Conservation (phyloP, 1,140 invertebrate species). For the Oedothorax gibbosus region DNA sequence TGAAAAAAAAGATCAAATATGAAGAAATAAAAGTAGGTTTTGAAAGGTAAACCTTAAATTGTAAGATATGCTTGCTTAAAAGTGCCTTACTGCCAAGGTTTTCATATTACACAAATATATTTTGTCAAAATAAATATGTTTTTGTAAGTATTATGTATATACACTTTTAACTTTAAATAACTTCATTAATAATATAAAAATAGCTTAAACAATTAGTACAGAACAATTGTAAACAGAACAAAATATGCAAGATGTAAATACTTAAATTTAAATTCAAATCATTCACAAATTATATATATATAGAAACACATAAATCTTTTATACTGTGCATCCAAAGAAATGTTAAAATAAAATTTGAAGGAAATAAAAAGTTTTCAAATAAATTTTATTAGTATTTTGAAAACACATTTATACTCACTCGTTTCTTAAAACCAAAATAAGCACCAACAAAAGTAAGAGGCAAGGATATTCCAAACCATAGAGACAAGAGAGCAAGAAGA, state of each 20-base stretch:
- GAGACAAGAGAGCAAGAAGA: conserved; percentile 92
- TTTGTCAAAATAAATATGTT: not conserved
- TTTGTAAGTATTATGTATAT: not conserved
- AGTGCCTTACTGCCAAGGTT: no score
- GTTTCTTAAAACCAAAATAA: conserved; percentile 97
- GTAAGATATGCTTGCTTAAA: no score
- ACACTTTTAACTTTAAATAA: no score
- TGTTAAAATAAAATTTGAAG: no score
- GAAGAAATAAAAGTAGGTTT: not conserved
- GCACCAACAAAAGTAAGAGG: conserved; percentile 97
- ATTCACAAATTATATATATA: not conserved
- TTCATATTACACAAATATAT: not conserved
- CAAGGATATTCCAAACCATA: conserved; percentile 98
- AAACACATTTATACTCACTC: conserved; percentile 74
- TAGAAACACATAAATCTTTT: no score
- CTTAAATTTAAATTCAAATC: not conserved
- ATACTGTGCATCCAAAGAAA: no score
- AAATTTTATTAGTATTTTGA: not conserved
- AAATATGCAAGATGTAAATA: not conserved
- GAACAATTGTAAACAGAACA: no score
- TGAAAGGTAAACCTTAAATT: not conserved
- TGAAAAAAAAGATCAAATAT: conserved; percentile 67
- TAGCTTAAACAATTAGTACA: no score
- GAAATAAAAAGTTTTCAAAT: not conserved
- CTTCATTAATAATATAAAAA: no score